phyloP scores from a whole-genome alignment of 2,888 invertebrate species.

The Papilio protenor region DNA sequence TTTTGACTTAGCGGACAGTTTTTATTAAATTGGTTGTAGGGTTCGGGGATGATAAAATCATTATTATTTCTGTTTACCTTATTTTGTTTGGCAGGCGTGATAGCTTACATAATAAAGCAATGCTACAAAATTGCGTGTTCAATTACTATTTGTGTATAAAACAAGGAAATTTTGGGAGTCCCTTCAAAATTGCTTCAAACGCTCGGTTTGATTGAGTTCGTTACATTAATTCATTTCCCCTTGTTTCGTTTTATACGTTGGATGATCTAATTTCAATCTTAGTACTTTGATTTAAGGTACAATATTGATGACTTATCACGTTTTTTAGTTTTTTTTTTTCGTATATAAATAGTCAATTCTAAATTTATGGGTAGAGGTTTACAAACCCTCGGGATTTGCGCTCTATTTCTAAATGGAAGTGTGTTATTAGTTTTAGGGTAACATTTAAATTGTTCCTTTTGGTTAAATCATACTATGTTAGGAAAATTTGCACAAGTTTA shows the following conservation, averaged over 20 bases:
- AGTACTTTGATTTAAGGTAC: conserved; percentile 50
- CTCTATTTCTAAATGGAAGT: conserved; percentile 70
- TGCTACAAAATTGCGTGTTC: conserved; percentile 21
- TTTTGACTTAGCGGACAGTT: neutral
- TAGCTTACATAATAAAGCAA: neutral
- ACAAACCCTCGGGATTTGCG: conserved; percentile 64
- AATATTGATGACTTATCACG: conserved; percentile 47
- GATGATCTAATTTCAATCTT: conserved; percentile 48
- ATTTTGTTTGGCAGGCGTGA: neutral
- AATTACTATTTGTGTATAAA: conserved; percentile 20
- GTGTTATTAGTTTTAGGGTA: conserved; percentile 54
- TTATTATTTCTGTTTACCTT: neutral
- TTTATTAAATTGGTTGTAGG: too few relatives aligned
- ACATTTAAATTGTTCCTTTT: conserved; percentile 55
- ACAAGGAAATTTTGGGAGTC: conserved; percentile 35
- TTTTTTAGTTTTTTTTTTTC: conserved; percentile 59
- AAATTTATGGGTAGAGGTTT: conserved; percentile 72
- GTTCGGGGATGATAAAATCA: neutral
- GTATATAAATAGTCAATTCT: conserved; percentile 61
- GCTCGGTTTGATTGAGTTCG: conserved; percentile 62
- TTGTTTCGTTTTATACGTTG: conserved; percentile 52
- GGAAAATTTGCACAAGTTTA: neutral
- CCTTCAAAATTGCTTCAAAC: conserved; percentile 49
- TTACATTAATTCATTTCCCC: conserved; percentile 64
- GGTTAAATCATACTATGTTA: conserved; percentile 56